phyloP scores from a whole-genome alignment of 2,113 vertebrate species.

The Chloropsis cyanopogon region DNA sequence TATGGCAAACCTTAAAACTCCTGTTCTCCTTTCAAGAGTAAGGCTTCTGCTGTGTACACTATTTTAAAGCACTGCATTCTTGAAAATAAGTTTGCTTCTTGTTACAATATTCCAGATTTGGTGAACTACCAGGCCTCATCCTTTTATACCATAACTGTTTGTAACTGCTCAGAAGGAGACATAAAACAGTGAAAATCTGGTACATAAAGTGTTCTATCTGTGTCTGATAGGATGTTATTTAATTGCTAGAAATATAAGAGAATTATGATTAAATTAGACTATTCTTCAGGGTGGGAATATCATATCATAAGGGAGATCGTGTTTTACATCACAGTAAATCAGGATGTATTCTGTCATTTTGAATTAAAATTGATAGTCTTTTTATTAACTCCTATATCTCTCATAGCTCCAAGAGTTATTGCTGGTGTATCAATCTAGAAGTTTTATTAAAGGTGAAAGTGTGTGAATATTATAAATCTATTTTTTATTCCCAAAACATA shows the following conservation, averaged over 20 bases:
- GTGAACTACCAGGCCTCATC: background rate
- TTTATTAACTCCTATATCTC: slow-evolving; percentile 45
- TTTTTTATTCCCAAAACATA: slow-evolving; percentile 33
- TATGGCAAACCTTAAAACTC: background rate
- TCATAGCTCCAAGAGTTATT: background rate
- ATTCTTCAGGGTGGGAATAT: slow-evolving; percentile 1
- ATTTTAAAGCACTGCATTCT: background rate
- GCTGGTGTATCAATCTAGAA: background rate
- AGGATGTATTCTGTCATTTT: background rate
- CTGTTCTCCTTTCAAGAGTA: background rate
- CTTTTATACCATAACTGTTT: background rate
- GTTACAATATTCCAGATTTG: background rate
- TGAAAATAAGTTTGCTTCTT: background rate
- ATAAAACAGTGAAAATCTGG: background rate
- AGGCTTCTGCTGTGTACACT: background rate
- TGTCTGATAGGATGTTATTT: slow-evolving; percentile 12
- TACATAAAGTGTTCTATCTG: background rate
- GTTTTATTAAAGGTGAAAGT: slow-evolving; percentile 31
- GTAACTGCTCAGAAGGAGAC: background rate
- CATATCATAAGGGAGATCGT: background rate
- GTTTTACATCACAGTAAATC: slow-evolving; percentile 38
- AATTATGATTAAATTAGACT: slow-evolving; percentile 42
- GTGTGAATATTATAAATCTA: background rate
- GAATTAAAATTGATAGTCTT: slow-evolving; percentile 39
- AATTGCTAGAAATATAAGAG: slow-evolving; percentile 4